Conservation (phyloP, 2,797 vertebrate species). For the Bryconaethiops microstoma region DNA sequence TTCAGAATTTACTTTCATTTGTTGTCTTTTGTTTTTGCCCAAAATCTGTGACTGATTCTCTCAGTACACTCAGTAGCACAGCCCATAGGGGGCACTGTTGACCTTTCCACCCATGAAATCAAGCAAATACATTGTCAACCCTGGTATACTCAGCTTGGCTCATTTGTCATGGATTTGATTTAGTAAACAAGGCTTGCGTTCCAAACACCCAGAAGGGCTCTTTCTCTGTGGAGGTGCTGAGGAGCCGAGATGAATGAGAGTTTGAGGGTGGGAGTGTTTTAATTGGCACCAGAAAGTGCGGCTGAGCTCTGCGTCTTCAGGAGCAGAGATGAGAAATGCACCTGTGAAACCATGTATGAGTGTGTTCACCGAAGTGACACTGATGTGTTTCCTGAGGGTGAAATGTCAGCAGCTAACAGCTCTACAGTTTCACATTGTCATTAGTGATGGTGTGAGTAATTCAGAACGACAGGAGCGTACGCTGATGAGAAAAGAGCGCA, state of each 20-base stretch:
- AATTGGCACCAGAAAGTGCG: not conserved
- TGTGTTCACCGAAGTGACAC: not conserved
- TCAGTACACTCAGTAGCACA: not conserved
- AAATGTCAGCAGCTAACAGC: constrained; percentile 2
- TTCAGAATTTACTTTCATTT: too few species aligned
- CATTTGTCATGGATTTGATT: not conserved
- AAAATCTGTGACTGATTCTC: too few species aligned
- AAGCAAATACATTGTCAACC: not conserved
- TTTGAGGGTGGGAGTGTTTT: not conserved
- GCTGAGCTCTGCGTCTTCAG: not conserved
- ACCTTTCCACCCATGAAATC: not conserved
- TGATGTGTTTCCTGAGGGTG: constrained; percentile 13
- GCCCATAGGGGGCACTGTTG: not conserved
- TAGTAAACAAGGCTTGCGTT: not conserved
- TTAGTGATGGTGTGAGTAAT: not conserved
- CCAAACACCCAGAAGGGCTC: not conserved
- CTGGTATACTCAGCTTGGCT: not conserved
- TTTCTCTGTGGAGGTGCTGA: not conserved
- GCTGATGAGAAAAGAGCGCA: too few species aligned
- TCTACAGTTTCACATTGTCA: constrained; percentile 6
- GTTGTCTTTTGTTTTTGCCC: too few species aligned
- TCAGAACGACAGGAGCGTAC: not conserved
- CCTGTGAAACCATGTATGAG: constrained; percentile 1
- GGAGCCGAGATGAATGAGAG: not conserved
- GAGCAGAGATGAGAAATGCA: not conserved